Evolutionary conservation across 1,140 invertebrate genomes (phyloP).

Genomic region (Bombus confusus): DNA sequence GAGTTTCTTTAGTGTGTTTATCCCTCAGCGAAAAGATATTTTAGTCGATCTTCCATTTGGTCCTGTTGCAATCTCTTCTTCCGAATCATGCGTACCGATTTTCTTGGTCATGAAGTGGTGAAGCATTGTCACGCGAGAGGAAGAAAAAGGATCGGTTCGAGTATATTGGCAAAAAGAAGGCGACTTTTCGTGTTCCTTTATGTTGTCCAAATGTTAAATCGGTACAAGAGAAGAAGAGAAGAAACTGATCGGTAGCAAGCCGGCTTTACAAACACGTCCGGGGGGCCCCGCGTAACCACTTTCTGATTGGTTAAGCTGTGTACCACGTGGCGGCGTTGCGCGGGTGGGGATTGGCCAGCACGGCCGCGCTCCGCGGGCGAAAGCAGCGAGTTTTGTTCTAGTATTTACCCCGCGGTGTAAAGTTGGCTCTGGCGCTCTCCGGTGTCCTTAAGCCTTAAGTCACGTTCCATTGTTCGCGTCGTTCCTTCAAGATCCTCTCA

Average conservation of each 20-base stretch:
- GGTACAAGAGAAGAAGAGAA: conserved; percentile 46
- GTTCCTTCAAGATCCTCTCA: not conserved
- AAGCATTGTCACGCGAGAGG: not conserved
- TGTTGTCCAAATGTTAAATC: conserved; percentile 39
- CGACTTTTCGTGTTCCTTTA: conserved; percentile 6
- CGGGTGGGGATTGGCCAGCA: conserved; percentile 73
- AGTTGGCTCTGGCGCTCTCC: conserved; percentile 60
- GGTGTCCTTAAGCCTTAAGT: conserved; percentile 52
- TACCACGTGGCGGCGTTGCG: conserved; percentile 66
- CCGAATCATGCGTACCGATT: conserved; percentile 24
- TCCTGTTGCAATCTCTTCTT: conserved; percentile 32
- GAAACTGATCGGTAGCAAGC: conserved; percentile 52
- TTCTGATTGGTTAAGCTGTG: conserved; percentile 63
- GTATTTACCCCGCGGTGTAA: conserved; percentile 73
- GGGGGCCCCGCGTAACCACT: conserved; percentile 25
- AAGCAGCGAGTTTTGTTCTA: conserved; percentile 73
- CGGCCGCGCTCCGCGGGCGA: conserved; percentile 61
- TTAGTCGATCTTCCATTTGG: conserved; percentile 37
- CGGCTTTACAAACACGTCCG: conserved; percentile 45
- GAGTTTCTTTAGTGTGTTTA: conserved; percentile 8
- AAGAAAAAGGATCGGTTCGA: not conserved
- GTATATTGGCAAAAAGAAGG: conserved; percentile 18
- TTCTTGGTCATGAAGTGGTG: not conserved
- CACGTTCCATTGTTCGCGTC: conserved; percentile 54
- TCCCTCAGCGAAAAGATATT: conserved; percentile 31